These are phyloP conservation scores for Ischnura elegans DNA, from an alignment of 2,888 invertebrate species.

Conservation along the genomic window DNA sequence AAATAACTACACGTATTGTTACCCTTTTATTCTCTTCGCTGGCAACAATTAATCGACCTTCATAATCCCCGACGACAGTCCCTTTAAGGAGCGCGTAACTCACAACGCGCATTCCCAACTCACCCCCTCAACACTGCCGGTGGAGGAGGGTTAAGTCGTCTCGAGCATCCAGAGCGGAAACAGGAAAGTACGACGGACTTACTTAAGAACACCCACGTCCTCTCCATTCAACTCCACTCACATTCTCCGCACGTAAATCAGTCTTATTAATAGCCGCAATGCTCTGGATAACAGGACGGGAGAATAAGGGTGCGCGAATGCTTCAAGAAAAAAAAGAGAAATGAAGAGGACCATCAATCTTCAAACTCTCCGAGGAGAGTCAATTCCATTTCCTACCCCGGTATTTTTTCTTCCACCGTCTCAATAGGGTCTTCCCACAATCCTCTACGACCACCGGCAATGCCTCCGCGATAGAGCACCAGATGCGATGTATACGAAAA, in stretches of 20 bases:
- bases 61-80: conserved; percentile 24
- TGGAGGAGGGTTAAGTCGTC: neutral
- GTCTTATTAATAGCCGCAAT: conserved; percentile 43
- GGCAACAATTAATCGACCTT: neutral
- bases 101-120: neutral
- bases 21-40: neutral
- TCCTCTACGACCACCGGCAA: too few species aligned
- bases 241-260: conserved; percentile 29
- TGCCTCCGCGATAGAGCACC: too few species aligned
- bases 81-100: neutral
- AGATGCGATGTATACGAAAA: too few species aligned
- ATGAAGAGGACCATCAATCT: neutral
- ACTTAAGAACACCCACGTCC: too few species aligned
- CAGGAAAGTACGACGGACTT: neutral
- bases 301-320: neutral
- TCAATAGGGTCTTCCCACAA: too few species aligned
- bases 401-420: too few species aligned
- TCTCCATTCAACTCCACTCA: neutral
- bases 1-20: neutral
- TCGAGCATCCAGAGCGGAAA: neutral
- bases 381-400: neutral
- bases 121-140: neutral
- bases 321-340: neutral
- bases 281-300: neutral
- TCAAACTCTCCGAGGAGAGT: neutral